A percentile compares a stretch with the other conserved stretches of the same genome.
phyloP scores from a whole-genome alignment of 2,888 invertebrate genomes.

The Tupiocoris notatus region DNA sequence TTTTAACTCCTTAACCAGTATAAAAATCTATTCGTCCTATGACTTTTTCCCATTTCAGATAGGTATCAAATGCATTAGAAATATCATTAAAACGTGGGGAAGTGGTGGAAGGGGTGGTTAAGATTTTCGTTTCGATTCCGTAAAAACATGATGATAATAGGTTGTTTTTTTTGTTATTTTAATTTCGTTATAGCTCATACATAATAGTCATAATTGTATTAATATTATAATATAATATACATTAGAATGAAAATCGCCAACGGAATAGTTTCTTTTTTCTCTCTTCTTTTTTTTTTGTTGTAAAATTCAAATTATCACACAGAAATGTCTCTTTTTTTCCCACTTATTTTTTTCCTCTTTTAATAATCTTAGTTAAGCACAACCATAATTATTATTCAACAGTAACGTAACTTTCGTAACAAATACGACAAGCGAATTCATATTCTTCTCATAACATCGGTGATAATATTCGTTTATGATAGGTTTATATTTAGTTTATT shows the following conservation, averaged over 20 bases:
- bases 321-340: conserved; percentile 44
- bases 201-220: conserved; percentile 41
- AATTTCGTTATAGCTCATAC: conserved; percentile 45
- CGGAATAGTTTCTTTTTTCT: conserved; percentile 34
- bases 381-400: conserved; percentile 43
- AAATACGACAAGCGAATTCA: conserved; percentile 43
- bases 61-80: conserved; percentile 48
- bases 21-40: conserved; percentile 47
- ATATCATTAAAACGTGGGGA: conserved; percentile 44
- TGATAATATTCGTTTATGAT: conserved; percentile 43
- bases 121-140: conserved; percentile 39
- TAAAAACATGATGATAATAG: conserved; percentile 45
- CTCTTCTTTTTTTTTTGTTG: no score
- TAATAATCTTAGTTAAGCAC: conserved; percentile 45
- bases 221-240: conserved; percentile 32
- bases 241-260: conserved; percentile 19
- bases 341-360: conserved; percentile 31
- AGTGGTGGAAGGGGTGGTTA: conserved; percentile 37
- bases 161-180: conserved; percentile 21
- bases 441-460: conserved; percentile 37
- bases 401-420: conserved; percentile 30
- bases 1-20: conserved; percentile 41
- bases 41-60: conserved; percentile 25
- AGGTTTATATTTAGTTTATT: conserved; percentile 40
- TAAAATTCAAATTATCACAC: conserved; percentile 46